Evolutionary conservation across 2,113 vertebrate genomes (phyloP).

Genomic region (Sterna hirundo): DNA sequence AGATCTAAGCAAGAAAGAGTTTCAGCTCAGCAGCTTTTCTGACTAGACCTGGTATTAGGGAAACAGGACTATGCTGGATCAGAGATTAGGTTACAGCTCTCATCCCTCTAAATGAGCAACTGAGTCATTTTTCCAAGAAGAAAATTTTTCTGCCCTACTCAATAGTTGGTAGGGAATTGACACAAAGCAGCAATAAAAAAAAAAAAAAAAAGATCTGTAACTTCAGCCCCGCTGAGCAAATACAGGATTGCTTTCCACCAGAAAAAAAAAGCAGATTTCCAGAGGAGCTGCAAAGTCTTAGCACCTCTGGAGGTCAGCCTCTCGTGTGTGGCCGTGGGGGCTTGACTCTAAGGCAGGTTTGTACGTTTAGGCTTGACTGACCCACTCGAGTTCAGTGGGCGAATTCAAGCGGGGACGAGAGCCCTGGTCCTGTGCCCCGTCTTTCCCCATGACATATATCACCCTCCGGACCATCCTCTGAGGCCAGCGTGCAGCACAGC

Average conservation of each 20-base stretch:
- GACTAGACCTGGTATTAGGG: neutral
- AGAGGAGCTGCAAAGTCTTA: neutral
- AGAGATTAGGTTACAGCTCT: neutral
- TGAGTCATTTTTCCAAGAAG: neutral
- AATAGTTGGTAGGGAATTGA: neutral
- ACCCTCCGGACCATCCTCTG: neutral
- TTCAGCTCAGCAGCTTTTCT: neutral
- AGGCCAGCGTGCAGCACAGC: rapidly evolving
- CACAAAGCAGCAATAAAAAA: neutral
- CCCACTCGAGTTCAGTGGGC: neutral
- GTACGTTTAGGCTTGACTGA: neutral
- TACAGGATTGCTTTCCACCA: neutral
- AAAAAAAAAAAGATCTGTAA: no score
- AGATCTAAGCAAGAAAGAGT: neutral
- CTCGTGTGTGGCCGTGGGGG: rapidly evolving
- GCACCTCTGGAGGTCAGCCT: neutral
- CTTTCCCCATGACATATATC: neutral
- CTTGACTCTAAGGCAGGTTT: neutral
- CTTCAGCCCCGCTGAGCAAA: neutral
- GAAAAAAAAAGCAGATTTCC: neutral
- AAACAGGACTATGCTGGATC: neutral
- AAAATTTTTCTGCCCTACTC: neutral
- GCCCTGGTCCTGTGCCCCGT: neutral
- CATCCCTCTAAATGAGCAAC: neutral
- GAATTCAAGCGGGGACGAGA: rapidly evolving